Evolutionary conservation across 2,797 vertebrate species (phyloP), one percentile per base, ranked within the genome.

Genomic region (Xenopus petersii): DNA sequence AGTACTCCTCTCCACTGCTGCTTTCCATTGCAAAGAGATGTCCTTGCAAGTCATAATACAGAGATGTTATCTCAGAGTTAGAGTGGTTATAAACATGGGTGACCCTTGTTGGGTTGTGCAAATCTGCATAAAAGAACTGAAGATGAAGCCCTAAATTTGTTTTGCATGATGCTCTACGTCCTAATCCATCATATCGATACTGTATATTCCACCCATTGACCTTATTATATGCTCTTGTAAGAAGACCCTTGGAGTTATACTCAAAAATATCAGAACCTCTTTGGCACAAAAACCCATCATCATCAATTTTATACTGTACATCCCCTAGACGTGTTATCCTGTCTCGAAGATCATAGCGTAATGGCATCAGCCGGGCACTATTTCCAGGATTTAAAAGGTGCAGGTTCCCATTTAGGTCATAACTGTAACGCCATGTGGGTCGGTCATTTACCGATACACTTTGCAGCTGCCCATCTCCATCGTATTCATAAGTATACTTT

Each of bases 1-100:
- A 99, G 79, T 97, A 98, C 80, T 99, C 98, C 81, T 99, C 97
- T 56, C 97, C 97, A 0, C 94, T 99, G 92, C 97, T 99, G 81
- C 98, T 97, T 86, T 99, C 98, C 96, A 99, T 99, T 71, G 97
- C 97, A 70, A 99, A 99, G 81, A 99, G 93, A 86, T 99, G 97
- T 17, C 98, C 98, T 87, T 99, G 98, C 74, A 99, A 92, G 82
- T 99, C 98, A 0, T 99, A 99, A 88, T 99, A 99, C 64, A 99
- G 91, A 0, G 97, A 98, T 5, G 94, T 94, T 75, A 99, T 99
- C 85, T 99, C 98, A 0, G 98, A 99, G 82, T 97, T 99, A 80
- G 98, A 98, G 87, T 99, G 98, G 79, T 99, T 99, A 84, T 99
- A 99, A 81, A 99, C 94, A 2, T 99, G 98, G 4, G 97, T 99